phyloP scores from a whole-genome alignment of 2,113 vertebrate species.

The Theristicus caerulescens region DNA sequence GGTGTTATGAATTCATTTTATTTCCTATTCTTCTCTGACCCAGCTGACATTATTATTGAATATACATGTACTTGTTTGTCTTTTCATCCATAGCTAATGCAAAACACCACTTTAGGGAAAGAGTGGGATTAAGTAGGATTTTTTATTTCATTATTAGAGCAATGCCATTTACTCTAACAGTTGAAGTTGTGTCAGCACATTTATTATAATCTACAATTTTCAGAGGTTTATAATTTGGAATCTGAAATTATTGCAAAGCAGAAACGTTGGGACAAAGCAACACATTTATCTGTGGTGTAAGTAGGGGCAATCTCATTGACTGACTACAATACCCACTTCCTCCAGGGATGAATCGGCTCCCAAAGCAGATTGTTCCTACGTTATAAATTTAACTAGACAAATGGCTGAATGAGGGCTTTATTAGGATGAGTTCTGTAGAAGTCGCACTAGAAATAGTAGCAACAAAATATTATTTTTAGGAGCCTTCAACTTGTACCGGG shows the following conservation, averaged over 20 bases:
- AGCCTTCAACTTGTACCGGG: background rate
- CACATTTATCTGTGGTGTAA: constrained; percentile 44
- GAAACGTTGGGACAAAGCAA: background rate
- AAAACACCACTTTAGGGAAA: constrained; percentile 65
- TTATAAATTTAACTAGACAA: constrained; percentile 23
- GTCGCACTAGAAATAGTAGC: background rate
- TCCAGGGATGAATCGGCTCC: constrained; percentile 17
- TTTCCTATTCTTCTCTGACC: constrained; percentile 64
- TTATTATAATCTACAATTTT: constrained; percentile 58
- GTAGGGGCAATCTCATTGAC: constrained; percentile 40
- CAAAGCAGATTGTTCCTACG: constrained; percentile 20
- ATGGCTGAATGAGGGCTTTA: background rate
- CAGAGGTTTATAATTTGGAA: constrained; percentile 57
- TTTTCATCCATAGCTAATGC: constrained; percentile 72
- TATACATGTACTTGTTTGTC: constrained; percentile 71
- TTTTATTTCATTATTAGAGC: constrained; percentile 70
- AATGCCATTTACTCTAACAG: constrained; percentile 37
- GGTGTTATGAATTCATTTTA: constrained; percentile 60
- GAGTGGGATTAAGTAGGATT: constrained; percentile 59
- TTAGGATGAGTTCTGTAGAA: background rate
- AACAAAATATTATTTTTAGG: background rate
- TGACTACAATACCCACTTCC: constrained; percentile 34
- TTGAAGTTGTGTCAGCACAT: constrained; percentile 46
- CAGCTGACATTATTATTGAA: constrained; percentile 70
- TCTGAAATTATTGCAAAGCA: constrained; percentile 38